phyloP scores from a whole-genome alignment of 2,113 vertebrate genomes.

The Corythornis madagascariensis region DNA sequence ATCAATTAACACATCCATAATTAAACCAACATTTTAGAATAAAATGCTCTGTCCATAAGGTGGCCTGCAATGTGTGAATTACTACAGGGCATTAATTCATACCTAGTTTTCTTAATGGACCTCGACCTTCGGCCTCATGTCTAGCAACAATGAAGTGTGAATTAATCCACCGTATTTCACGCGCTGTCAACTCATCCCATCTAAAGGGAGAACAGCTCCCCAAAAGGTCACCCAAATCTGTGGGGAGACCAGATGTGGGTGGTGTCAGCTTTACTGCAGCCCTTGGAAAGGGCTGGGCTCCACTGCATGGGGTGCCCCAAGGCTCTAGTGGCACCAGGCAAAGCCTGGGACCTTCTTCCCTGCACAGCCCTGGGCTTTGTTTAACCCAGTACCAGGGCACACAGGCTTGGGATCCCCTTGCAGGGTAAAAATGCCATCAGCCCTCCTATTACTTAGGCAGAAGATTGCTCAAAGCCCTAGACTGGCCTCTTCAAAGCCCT shows the following conservation, averaged over 20 bases:
- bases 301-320: not conserved
- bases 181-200: conserved; percentile 4
- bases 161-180: conserved; percentile 29
- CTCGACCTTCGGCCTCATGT: not conserved
- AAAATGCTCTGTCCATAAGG: not conserved
- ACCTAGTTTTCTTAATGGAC: conserved; percentile 35
- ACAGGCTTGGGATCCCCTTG: rapidly evolving
- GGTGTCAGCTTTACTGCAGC: not conserved
- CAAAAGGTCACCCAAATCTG: not conserved
- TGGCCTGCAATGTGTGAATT: not conserved
- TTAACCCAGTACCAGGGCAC: not conserved
- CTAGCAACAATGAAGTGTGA: conserved; percentile 21
- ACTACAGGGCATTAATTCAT: conserved; percentile 38
- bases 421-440: not conserved
- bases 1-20: conserved; percentile 53
- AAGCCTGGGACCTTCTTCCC: not conserved
- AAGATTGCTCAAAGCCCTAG: not conserved
- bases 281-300: not conserved
- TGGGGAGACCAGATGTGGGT: not conserved
- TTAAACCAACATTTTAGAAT: conserved; percentile 32
- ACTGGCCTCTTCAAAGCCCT: not conserved
- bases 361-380: not conserved
- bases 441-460: not conserved
- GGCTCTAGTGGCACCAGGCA: not conserved
- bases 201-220: not conserved